Evolutionary conservation across 1,140 invertebrate genomes (phyloP).

Genomic region (Bombus huntii): DNA sequence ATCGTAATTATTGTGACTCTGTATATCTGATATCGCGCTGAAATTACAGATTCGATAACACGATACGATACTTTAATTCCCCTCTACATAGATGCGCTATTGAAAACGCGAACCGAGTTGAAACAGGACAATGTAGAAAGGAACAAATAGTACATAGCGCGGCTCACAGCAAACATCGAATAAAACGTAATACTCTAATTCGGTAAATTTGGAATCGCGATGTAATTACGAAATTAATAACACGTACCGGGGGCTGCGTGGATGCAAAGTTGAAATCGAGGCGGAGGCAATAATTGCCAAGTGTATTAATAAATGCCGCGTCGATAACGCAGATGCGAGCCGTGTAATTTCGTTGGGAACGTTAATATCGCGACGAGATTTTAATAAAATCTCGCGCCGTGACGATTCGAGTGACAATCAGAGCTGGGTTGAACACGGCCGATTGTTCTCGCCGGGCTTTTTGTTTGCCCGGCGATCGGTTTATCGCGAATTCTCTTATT

Average conservation of each 20-base stretch:
- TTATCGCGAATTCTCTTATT: constrained; percentile 12
- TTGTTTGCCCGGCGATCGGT: neutral
- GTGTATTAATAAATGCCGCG: constrained; percentile 11
- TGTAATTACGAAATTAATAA: constrained; percentile 33
- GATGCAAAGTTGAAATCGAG: neutral
- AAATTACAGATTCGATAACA: constrained; percentile 6
- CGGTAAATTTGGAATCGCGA: neutral
- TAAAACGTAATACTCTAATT: neutral
- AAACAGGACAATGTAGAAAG: neutral
- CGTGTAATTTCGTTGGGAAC: constrained; percentile 6
- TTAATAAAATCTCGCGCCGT: neutral
- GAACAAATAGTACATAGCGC: too few species aligned
- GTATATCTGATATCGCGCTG: constrained; percentile 1
- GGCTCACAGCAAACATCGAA: neutral
- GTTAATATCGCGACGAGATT: neutral
- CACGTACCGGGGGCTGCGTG: neutral
- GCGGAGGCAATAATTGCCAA: constrained; percentile 8
- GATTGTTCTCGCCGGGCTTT: neutral
- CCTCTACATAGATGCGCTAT: neutral
- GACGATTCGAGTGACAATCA: neutral
- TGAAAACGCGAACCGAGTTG: neutral
- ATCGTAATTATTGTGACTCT: neutral
- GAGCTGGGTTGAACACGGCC: neutral
- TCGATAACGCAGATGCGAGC: neutral
- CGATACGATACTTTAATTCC: neutral